Evolutionary conservation across 2,888 invertebrate genomes (phyloP).

Genomic region (Sialis fuliginosa): DNA sequence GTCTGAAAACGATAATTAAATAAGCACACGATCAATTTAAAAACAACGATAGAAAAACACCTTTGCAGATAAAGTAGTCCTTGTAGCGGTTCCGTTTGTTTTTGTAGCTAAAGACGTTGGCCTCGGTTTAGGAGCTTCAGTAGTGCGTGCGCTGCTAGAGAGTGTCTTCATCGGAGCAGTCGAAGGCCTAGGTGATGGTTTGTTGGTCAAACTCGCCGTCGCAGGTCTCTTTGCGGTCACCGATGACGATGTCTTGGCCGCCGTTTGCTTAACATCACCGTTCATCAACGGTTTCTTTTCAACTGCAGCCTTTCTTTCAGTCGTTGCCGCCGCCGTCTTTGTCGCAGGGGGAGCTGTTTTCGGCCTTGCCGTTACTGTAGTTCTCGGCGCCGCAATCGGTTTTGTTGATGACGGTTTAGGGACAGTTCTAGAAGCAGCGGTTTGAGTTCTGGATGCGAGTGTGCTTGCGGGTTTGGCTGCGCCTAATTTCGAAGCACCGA

Average conservation of each 20-base stretch:
- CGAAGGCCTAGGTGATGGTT: constrained; percentile 10
- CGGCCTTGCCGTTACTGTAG: constrained; percentile 17
- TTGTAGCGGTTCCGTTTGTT: constrained; percentile 5
- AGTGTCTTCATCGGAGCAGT: constrained; percentile 12
- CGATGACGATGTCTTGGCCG: constrained; percentile 1
- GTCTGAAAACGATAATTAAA: constrained; percentile 9
- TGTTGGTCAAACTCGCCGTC: constrained; percentile 8
- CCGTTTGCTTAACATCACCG: constrained; percentile 30
- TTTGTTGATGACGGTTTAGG: constrained; percentile 7
- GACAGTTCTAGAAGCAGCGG: not conserved
- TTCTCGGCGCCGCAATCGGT: constrained; percentile 13
- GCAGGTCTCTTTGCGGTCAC: constrained; percentile 7
- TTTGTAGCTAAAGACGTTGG: constrained; percentile 6
- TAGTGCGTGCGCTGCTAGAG: constrained; percentile 8
- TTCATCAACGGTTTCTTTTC: constrained; percentile 36
- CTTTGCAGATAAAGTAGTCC: constrained; percentile 6
- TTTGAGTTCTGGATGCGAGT: constrained; percentile 5
- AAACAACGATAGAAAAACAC: not conserved
- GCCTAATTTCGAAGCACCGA: constrained; percentile 10
- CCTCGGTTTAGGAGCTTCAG: constrained; percentile 11
- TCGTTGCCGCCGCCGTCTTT: constrained; percentile 6
- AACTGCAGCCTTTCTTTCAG: constrained; percentile 9
- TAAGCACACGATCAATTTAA: not conserved
- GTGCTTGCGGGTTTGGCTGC: constrained; percentile 12
- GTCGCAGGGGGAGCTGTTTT: constrained; percentile 7